A percentile compares a stretch with the other conserved stretches of the same genome.
These are phyloP conservation scores for Melieria crassipennis DNA, from an alignment of 2,888 invertebrate genomes.

Conservation along the genomic window DNA sequence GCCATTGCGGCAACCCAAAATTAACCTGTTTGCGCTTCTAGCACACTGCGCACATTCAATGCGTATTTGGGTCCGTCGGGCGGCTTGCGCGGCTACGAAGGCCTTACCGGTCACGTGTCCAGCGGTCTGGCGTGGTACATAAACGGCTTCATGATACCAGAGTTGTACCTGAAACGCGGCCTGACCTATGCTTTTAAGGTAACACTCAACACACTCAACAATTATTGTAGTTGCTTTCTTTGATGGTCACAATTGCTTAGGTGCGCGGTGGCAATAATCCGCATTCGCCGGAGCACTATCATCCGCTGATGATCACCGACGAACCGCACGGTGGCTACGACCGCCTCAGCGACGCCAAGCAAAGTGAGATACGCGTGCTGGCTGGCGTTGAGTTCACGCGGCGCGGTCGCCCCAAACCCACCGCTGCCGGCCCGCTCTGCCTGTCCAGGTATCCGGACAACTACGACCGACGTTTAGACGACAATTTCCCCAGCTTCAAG, in stretches of 20 bases:
- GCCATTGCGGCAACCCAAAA: conserved; percentile 53
- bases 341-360: conserved; percentile 75
- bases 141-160: conserved; percentile 88
- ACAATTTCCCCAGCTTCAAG: conserved; percentile 80
- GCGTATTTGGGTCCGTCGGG: conserved; percentile 88
- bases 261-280: conserved; percentile 88
- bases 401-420: conserved; percentile 81
- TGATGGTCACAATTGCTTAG: conserved; percentile 47
- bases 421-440: conserved; percentile 86
- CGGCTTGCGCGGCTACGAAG: conserved; percentile 80
- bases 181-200: conserved; percentile 84
- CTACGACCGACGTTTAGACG: conserved; percentile 81
- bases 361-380: conserved; percentile 77
- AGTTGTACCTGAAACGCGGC: conserved; percentile 86
- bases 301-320: conserved; percentile 89
- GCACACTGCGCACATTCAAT: conserved; percentile 79
- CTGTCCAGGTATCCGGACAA: conserved; percentile 73
- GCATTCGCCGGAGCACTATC: conserved; percentile 84
- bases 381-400: conserved; percentile 86
- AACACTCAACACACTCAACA: conserved; percentile 15
- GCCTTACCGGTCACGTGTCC: conserved; percentile 75
- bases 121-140: conserved; percentile 90
- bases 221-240: not conserved
- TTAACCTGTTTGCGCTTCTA: conserved; percentile 41
- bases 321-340: conserved; percentile 87